Base-by-base conservation (phyloP, 2,113 vertebrate species). In the Spermophilus dauricus region DNA sequence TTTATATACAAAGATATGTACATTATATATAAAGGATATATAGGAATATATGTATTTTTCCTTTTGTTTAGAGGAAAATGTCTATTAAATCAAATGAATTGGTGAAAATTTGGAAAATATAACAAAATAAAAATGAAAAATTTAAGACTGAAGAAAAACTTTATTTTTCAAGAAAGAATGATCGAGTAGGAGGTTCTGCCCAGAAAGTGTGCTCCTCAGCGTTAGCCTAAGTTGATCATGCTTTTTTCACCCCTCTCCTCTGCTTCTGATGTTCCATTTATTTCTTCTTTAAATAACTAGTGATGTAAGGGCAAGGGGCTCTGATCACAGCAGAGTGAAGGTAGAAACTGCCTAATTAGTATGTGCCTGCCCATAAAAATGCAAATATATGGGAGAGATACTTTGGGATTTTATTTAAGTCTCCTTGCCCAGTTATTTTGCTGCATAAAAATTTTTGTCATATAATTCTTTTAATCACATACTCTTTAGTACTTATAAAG, bases 51-150 rank as follows among this genome's bases (percentile, higher is more conserved):
- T 2, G 11, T 39, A 77, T 80, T 70, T 75, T 95, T 61, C 28
- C 20, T 83, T 89, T 85, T 81, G 32, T 78, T 95, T 84, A 87
- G 56, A 82, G 87, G 37, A 94, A 97, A 93, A 92, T 78, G 22
- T 5, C 63, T 81, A 96, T 45, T 95, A 82, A 90, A 72, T 91
- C 26, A 94, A 96, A 86, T 17, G 45, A 95, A 95, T 69, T 85
- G 37, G 65, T 84, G 28, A 76, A 32, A 78, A 67, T 91, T 89
- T 37, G 20, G 24, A 26, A 81, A 95, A 61, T 67, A 48, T 48
- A 95, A 73, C 48, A 82, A 91, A 84, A 78, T 65, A n/a, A 84
- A 86, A 91, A 45, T 56, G 8, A 84, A 84, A 92, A 94, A 72
- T 32, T 81, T 82, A 76, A 94, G 76, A 72, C 4, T 51, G 22